phyloP scores from a whole-genome alignment of 2,113 vertebrate genomes.

The Entomyzon cyanotis region DNA sequence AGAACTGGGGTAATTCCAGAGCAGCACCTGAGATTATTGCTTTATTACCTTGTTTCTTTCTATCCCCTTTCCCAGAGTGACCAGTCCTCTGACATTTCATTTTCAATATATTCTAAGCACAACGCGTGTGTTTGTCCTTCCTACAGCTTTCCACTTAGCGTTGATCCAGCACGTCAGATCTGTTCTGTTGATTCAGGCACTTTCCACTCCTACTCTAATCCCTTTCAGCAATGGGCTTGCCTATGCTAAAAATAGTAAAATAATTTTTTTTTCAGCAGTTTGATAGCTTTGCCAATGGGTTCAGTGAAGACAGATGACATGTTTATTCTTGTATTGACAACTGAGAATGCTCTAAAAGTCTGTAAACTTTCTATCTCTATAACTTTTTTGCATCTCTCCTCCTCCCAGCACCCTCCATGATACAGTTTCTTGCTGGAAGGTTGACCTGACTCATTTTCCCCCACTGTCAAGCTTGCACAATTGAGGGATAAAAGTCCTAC shows the following conservation, averaged over 20 bases:
- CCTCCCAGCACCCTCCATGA: background rate
- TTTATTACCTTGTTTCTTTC: background rate
- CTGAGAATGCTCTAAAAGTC: background rate
- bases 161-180: background rate
- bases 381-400: background rate
- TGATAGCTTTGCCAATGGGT: slow-evolving; percentile 5
- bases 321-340: slow-evolving; percentile 19
- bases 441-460: background rate
- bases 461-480: background rate
- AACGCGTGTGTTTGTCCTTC: background rate
- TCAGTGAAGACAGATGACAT: background rate
- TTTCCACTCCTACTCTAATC: background rate
- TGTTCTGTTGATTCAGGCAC: background rate
- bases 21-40: background rate
- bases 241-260: background rate
- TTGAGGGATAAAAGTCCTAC: slow-evolving; percentile 2
- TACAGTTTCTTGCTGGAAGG: background rate
- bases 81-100: background rate
- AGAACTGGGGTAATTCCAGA: slow-evolving; percentile 17
- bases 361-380: background rate
- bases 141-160: background rate
- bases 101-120: background rate
- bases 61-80: background rate
- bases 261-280: background rate
- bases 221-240: background rate